Evolutionary conservation across 64 coral and sea anemone species (phyloP).

Genomic region (Montipora efflorescens): DNA sequence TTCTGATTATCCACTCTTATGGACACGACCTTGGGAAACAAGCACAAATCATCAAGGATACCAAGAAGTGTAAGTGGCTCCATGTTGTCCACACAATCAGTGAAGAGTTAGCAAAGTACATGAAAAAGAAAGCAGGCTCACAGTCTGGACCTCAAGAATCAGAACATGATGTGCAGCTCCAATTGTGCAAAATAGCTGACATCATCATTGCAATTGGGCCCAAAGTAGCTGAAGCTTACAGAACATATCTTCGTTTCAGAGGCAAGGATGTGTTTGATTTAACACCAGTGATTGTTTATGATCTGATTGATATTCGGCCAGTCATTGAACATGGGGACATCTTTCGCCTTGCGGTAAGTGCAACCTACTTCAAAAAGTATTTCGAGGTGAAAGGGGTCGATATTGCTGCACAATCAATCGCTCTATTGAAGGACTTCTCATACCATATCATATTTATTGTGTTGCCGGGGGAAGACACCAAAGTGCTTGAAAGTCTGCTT

Average conservation of each 20-base stretch:
- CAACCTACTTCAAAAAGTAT: neutral
- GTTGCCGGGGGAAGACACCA: neutral
- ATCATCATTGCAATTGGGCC: constrained; percentile 22
- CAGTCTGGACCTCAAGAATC: neutral
- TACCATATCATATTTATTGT: constrained; percentile 17
- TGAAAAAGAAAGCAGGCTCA: neutral
- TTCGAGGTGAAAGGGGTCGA: constrained; percentile 30
- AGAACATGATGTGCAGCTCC: constrained; percentile 1
- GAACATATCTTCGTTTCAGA: neutral
- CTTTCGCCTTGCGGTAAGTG: neutral
- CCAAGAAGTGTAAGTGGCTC: constrained; percentile 24
- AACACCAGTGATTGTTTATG: neutral
- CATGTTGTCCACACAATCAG: constrained; percentile 12
- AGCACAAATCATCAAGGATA: neutral
- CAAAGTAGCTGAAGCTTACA: constrained; percentile 29
- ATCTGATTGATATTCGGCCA: neutral
- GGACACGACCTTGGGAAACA: neutral
- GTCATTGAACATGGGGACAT: neutral
- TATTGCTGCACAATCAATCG: constrained; percentile 22
- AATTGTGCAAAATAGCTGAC: neutral
- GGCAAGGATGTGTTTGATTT: neutral
- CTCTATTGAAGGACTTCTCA: neutral
- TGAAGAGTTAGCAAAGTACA: constrained; percentile 13
- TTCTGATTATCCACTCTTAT: constrained; percentile 9
- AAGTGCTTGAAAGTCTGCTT: neutral